Percentiles rank a stretch among this genome's conserved stretches.
These are phyloP conservation scores for Xylophagus ater DNA, from an alignment of 2,888 invertebrate species.

Conservation along the genomic window DNA sequence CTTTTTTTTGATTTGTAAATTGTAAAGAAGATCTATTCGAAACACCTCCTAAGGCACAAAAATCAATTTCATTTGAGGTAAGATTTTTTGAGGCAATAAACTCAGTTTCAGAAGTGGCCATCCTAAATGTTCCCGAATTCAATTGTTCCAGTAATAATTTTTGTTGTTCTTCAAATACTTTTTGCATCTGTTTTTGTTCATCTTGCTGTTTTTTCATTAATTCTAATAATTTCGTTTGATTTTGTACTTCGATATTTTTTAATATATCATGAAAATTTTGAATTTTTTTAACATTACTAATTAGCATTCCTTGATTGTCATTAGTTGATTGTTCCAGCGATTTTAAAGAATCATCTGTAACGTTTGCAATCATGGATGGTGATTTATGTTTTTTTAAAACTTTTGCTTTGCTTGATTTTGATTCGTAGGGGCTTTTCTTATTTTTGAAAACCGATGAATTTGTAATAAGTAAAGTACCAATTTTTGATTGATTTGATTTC, in stretches of 20 bases:
- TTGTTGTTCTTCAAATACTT: constrained; percentile 56
- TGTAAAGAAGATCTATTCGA: no score
- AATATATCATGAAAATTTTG: background rate
- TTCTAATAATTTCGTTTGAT: constrained; percentile 50
- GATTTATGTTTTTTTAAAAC: constrained; percentile 16
- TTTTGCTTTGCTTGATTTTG: constrained; percentile 17
- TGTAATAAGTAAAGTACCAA: background rate
- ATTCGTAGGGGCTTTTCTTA: constrained; percentile 21
- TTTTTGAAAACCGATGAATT: constrained; percentile 14
- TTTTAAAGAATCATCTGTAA: no score
- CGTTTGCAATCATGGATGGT: no score
- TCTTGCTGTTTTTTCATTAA: constrained; percentile 52
- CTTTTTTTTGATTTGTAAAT: no score
- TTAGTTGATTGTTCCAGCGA: no score
- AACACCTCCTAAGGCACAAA: no score
- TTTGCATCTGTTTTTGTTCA: constrained; percentile 51
- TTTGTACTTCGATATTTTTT: constrained; percentile 46
- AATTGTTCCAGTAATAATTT: constrained; percentile 42
- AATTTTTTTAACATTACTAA: no score
- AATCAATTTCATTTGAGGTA: no score
- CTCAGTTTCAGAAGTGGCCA: constrained; percentile 5
- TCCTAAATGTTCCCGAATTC: constrained; percentile 23
- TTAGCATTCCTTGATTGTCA: no score
- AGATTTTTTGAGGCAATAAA: background rate
- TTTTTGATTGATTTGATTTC: no score